These are phyloP conservation scores for Standfussiana lucernea DNA, from an alignment of 2,888 invertebrate genomes.

Conservation along the genomic window DNA sequence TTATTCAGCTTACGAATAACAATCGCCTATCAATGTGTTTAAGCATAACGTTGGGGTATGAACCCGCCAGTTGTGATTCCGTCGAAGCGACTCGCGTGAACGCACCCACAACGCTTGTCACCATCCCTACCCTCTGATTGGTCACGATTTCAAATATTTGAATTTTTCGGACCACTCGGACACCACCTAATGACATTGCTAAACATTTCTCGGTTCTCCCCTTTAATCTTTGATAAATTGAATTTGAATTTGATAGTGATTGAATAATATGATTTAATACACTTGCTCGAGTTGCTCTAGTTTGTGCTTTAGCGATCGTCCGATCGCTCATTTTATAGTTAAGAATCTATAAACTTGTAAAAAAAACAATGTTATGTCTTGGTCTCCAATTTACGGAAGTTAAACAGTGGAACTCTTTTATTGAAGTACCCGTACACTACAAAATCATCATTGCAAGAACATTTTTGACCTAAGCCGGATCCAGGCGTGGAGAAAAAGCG, in stretches of 20 bases:
- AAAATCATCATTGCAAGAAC: neutral
- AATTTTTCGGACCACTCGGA: neutral
- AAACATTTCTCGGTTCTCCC: no score
- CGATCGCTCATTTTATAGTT: neutral
- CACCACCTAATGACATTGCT: neutral
- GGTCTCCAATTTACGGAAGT: no score
- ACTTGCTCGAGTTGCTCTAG: neutral
- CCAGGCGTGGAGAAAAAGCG: neutral
- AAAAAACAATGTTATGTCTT: neutral
- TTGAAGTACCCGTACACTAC: no score
- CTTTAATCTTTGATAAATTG: no score
- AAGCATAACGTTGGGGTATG: no score
- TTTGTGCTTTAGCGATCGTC: no score
- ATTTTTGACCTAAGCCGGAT: neutral
- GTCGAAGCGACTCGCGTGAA: neutral
- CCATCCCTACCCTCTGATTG: neutral
- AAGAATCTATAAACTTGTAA: neutral
- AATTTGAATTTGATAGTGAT: no score
- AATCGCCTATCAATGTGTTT: neutral
- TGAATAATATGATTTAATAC: neutral
- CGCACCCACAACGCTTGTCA: conserved; percentile 3
- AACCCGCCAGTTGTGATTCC: no score
- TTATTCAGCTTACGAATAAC: neutral
- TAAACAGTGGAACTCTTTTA: no score
- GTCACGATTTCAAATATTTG: neutral